Evolutionary conservation across 2,888 invertebrate species (phyloP), one percentile per base, ranked within the genome.

Genomic region (Myopa tessellatipennis): DNA sequence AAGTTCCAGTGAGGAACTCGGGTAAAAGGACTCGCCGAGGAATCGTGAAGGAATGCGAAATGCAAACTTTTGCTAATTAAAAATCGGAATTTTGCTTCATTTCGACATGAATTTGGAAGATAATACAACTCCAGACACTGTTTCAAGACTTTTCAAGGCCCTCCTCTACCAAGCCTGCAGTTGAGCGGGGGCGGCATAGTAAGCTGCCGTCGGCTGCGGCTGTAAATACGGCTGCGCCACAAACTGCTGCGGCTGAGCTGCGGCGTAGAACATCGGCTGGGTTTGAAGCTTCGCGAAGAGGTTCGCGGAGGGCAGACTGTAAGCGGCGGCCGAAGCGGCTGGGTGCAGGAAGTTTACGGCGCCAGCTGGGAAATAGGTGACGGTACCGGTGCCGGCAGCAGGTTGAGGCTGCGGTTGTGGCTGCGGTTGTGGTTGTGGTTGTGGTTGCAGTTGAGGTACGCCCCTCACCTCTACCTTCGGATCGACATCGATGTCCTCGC

Each of bases 301-400:
- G 58, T 82, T 84, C 10, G 76, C 81, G 12, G 73, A 34, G 10
- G 71, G 71, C 7, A 71, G 65, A 18, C 63, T 36, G 58, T 77
- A 77, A 38, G 74, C 77, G 3, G 83, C 69, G 45, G 69, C 16
- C 26, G 55, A 4, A 26, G 50, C 55, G 6, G 52, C 50, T 26
- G 74, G 74, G 16, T 85, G 86, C 34, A 86, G 85, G 65, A 85
- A 86, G 69, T 84, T 79, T 0, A 86, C 83, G 12, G 87, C 85
- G 63, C 82, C 82, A 1, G 87, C 86, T 4, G 86, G 86, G 79
- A 84, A 86, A 61, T 86, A 86, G 14, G 84, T 81, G 34, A 85
- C 71, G 16, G 85, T 82, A 3, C 45, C 74, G 36, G 65, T 16
- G 52, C 63, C 52, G 10, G 82, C 82, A 16, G 69, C 38, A 38